Base-by-base conservation (phyloP, 2,888 invertebrate species). In the Lithophane semibrunnea region DNA sequence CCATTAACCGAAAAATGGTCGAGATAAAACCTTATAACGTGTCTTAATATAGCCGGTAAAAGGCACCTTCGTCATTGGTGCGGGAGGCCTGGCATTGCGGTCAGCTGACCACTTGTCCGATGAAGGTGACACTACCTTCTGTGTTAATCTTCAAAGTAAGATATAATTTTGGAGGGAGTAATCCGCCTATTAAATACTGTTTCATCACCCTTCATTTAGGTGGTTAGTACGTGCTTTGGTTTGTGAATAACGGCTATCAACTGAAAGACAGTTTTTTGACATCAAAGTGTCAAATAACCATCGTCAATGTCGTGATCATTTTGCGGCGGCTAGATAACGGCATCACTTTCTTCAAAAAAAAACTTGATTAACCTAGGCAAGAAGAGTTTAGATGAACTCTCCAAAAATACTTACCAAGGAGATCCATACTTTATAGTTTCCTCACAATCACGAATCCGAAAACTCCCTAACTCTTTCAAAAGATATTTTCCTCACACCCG, bases 401-500 rank as follows among this genome's bases (percentile, higher is more conserved):
- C 21, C 12, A 76, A 5, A 61, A 44, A 44, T 44, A 75, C 10
- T 54, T 18, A 7, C 21, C n/a, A n/a, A 24, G 5, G 21, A 37
- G 16, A 2, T 42, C 24, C 13, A 52, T 18, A n/a, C 24, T 79
- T 60, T 13, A 24, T 3, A 52, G n/a, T 56, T 18, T 37, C 21
- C 64, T 18, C 56, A 73, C 56, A 83, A 80, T 64, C 65, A 56
- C 49, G 16, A 63, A 63, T 29, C 2, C 9, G 12, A 58, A 47
- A 56, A 67, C 61, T 42, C 4, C 8, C 8, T 5, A 68, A 77
- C 64, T 77, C 37, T 80, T 69, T 49, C 37, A 37, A 73, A 73
- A 75, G 69, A 75, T 79, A 80, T 85, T 75, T 80, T 80, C 77
- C 24, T 64, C 68, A 73, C 56, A 58, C 77, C 65, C 76, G 52